Conservation (phyloP, 1,140 invertebrate genomes). For the Agraylea sexmaculata region DNA sequence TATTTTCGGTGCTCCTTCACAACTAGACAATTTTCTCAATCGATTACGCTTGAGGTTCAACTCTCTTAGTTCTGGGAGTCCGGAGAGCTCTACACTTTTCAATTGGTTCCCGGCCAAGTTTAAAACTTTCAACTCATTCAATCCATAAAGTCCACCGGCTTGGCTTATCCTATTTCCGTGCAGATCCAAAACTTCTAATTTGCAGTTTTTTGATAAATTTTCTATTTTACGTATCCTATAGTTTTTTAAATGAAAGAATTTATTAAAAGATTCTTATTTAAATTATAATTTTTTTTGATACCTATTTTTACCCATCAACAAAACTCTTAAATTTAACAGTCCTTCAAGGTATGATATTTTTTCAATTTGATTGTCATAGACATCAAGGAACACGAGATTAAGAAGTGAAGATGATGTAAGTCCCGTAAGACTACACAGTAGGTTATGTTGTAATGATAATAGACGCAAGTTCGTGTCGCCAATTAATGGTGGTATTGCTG, state of each 20-base stretch:
- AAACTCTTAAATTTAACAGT: conserved; percentile 65
- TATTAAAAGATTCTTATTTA: not conserved
- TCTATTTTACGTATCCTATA: conserved; percentile 62
- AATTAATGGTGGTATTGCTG: conserved; percentile 63
- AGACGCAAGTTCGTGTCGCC: conserved; percentile 67
- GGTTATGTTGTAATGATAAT: conserved; percentile 83
- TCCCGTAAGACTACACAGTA: conserved; percentile 60
- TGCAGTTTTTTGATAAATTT: conserved; percentile 55
- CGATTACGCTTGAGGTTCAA: conserved; percentile 79
- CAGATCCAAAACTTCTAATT: conserved; percentile 80
- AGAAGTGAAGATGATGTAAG: conserved; percentile 39
- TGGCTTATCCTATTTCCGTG: conserved; percentile 77
- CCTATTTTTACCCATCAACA: conserved; percentile 84
- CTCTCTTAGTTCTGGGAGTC: conserved; percentile 71
- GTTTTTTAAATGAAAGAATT: conserved; percentile 8
- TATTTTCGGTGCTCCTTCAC: conserved; percentile 66
- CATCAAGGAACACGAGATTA: conserved; percentile 77
- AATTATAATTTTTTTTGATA: conserved; percentile 14
- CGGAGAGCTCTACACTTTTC: conserved; percentile 54
- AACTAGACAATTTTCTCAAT: conserved; percentile 65
- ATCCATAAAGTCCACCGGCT: conserved; percentile 39
- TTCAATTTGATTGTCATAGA: conserved; percentile 90
- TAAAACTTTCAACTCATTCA: conserved; percentile 70
- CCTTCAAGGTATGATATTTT: conserved; percentile 63
- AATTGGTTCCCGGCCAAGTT: conserved; percentile 88